Base-by-base conservation (phyloP, 2,888 invertebrate species). In the Micoletzkya japonica region DNA sequence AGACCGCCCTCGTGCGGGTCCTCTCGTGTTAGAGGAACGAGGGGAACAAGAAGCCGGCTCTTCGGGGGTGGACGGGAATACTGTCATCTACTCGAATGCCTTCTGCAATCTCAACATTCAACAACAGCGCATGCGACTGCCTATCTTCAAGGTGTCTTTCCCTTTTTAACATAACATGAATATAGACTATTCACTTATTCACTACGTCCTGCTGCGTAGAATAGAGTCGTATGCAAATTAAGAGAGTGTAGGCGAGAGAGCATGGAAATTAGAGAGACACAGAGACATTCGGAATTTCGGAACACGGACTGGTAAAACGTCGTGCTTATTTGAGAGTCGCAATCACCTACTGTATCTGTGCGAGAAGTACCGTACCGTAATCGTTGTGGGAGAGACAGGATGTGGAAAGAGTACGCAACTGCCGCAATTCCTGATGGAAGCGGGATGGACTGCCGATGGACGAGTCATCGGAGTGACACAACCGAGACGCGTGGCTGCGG, bases 341-440 rank as follows among this genome's bases (percentile, higher is more conserved):
- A 92, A 91, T 85, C 92, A 95, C 81, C 92, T 97, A 66, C 88
- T 97, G 64, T 95, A 94, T 86, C 88, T 93, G 74, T 87, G 96
- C 81, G 95, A 98, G 87, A 91, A 91, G 76, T 91, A 91, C 87
- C 95, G 95, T 87, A 92, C 93, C 0, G 87, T 96, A 58, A 90
- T 98, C 66, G 87, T 90, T 30, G 87, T 89, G 54, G 97, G 97
- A 2, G 96, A 98, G 86, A 82, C 96, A 2, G 97, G 97, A 34
- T 93, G 92, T 80, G 95, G 96, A 44, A 94, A 97, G 87, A 94
- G 94, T 85, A 96, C 95, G 0, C 95, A 70, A 69, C 72, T 72
- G 6, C 85, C 86, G 24, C 89, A 97, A 92, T 97, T 95, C 85
- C 88, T 97, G 32, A 87, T 91, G 78, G 96, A 97, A 86, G 90